phyloP scores from a whole-genome alignment of 2,888 invertebrate genomes.

The Anarsia innoxiella region DNA sequence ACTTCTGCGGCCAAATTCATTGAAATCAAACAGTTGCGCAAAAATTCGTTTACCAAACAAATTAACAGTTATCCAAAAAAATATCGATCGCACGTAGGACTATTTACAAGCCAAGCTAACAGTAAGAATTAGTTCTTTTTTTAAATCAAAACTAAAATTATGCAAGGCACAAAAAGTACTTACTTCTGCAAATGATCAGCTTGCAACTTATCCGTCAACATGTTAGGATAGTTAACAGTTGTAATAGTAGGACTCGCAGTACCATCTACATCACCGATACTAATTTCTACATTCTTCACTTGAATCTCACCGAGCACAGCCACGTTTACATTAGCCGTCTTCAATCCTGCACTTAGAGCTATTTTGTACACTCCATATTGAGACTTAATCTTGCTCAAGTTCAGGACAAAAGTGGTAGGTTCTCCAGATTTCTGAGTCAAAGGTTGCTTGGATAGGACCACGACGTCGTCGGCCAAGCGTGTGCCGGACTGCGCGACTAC shows the following conservation, averaged over 20 bases:
- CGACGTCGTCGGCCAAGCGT: conserved; percentile 82
- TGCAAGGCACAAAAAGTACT: no score
- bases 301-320: conserved; percentile 86
- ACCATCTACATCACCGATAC: conserved; percentile 93
- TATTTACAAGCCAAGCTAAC: no score
- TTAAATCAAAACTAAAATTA: no score
- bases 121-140: no score
- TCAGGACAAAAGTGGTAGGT: conserved; percentile 83
- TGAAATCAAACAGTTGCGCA: no score
- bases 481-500: conserved; percentile 86
- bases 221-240: conserved; percentile 83
- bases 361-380: conserved; percentile 91
- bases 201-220: conserved; percentile 80
- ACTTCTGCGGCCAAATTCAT: no score
- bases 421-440: conserved; percentile 66
- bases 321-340: conserved; percentile 75
- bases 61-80: no score
- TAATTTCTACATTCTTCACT: conserved; percentile 87
- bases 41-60: no score
- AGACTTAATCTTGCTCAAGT: conserved; percentile 84
- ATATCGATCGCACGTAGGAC: no score
- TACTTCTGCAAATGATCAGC: conserved; percentile 93
- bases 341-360: conserved; percentile 81
- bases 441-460: conserved; percentile 81
- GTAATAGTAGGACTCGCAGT: conserved; percentile 86